phyloP scores from a whole-genome alignment of 1,140 invertebrate species.

The Drosophila trapezifrons region DNA sequence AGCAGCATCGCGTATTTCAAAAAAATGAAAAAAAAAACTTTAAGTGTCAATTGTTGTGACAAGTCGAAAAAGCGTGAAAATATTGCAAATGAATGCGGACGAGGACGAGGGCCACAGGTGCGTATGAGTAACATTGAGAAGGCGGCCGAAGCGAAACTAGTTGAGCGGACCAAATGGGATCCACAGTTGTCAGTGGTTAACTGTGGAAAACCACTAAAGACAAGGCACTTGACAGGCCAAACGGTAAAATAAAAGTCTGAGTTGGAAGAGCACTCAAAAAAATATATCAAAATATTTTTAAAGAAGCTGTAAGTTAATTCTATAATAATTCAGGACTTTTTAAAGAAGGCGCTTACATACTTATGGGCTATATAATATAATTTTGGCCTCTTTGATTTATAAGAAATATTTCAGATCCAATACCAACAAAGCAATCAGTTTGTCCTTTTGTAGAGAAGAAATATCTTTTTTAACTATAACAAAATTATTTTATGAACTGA shows the following conservation, averaged over 20 bases:
- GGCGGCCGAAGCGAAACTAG: conserved; percentile 73
- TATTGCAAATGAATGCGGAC: conserved; percentile 73
- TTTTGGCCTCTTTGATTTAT: no score
- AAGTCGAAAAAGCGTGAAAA: conserved; percentile 77
- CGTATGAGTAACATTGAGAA: conserved; percentile 80
- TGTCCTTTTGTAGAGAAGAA: no score
- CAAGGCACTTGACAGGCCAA: conserved; percentile 8
- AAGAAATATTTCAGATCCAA: no score
- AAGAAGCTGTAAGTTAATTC: neutral
- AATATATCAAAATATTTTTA: neutral
- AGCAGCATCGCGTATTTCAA: conserved; percentile 44
- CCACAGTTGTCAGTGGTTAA: conserved; percentile 31
- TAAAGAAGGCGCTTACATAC: neutral
- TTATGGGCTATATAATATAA: no score
- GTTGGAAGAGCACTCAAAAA: conserved; percentile 10
- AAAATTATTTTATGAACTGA: no score
- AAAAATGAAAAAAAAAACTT: conserved; percentile 36
- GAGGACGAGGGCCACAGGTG: conserved; percentile 68
- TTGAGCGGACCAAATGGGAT: conserved; percentile 53
- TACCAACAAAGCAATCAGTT: no score
- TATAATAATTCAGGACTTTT: neutral
- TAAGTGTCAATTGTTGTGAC: conserved; percentile 81
- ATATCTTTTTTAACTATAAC: no score
- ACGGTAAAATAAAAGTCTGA: conserved; percentile 12
- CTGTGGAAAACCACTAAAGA: conserved; percentile 14